Conservation (phyloP, 2,113 vertebrate species). For the Hirundichthys speculiger region DNA sequence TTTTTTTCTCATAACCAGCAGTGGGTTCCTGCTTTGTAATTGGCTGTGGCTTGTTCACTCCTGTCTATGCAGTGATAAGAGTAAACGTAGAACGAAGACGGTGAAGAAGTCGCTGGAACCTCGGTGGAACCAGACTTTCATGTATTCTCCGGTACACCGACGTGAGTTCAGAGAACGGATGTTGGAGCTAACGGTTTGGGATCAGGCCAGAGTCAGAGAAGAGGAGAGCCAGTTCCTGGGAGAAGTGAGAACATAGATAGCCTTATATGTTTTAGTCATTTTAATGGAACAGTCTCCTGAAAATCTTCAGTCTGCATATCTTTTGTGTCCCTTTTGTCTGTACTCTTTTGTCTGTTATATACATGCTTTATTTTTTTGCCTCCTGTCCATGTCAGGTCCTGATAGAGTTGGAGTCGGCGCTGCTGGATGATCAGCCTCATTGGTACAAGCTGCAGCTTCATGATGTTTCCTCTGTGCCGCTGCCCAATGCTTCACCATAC, state of each 20-base stretch:
- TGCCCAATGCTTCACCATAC: conserved; percentile 90
- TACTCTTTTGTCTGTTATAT: too few species aligned
- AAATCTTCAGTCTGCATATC: too few species aligned
- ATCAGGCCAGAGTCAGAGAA: conserved; percentile 93
- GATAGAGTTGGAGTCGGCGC: conserved; percentile 93
- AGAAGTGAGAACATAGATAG: conserved; percentile 81
- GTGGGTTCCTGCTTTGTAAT: background rate
- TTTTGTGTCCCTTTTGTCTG: too few species aligned
- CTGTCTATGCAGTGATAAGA: conserved; percentile 86
- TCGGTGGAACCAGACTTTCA: conserved; percentile 98
- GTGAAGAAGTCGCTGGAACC: conserved; percentile 96
- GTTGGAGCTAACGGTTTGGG: conserved; percentile 96
- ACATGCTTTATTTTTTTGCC: too few species aligned
- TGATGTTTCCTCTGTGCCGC: conserved; percentile 89
- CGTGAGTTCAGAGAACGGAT: conserved; percentile 93
- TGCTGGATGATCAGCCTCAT: conserved; percentile 94
- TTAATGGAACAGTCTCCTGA: too few species aligned
- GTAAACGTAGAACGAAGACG: conserved; percentile 96
- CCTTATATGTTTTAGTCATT: background rate
- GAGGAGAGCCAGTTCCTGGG: conserved; percentile 98
- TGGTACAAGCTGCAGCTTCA: conserved; percentile 98
- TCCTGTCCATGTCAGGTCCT: conserved; percentile 82
- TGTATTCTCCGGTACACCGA: conserved; percentile 94
- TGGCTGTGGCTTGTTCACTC: conserved; percentile 3
- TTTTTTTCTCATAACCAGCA: too few species aligned